These are phyloP conservation scores for Dendrocincla tyrannina DNA, from an alignment of 2,797 vertebrate genomes.

Conservation along the genomic window DNA sequence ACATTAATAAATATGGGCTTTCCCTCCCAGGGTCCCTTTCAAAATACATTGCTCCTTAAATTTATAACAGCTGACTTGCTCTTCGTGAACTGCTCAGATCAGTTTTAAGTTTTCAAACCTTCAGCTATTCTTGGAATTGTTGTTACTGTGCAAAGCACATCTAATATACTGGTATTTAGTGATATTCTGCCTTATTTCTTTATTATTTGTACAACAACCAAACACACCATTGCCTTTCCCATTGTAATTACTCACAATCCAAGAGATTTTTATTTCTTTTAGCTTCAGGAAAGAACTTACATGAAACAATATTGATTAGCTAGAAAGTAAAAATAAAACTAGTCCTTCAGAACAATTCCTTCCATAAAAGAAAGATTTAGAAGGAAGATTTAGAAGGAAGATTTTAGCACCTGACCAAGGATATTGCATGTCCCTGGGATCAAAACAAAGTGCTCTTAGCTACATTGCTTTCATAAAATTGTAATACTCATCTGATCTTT, in stretches of 20 bases:
- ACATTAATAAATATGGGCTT: neutral
- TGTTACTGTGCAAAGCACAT: neutral
- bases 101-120: neutral
- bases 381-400: neutral
- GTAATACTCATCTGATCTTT: neutral
- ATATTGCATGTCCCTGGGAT: neutral
- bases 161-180: neutral
- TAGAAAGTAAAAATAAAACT: constrained; percentile 14
- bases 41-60: neutral
- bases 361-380: too few species aligned
- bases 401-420: neutral
- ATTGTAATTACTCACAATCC: neutral
- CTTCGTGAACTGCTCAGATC: neutral
- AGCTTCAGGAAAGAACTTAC: constrained; percentile 4
- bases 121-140: neutral
- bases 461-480: neutral
- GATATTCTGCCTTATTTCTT: neutral
- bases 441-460: neutral
- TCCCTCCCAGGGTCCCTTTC: neutral
- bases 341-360: neutral
- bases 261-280: neutral
- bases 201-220: constrained; percentile 19
- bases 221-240: neutral
- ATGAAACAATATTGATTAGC: constrained; percentile 46
- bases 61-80: neutral